phyloP scores from a whole-genome alignment of 2,797 vertebrate species.

The Urophycis tenuis region DNA sequence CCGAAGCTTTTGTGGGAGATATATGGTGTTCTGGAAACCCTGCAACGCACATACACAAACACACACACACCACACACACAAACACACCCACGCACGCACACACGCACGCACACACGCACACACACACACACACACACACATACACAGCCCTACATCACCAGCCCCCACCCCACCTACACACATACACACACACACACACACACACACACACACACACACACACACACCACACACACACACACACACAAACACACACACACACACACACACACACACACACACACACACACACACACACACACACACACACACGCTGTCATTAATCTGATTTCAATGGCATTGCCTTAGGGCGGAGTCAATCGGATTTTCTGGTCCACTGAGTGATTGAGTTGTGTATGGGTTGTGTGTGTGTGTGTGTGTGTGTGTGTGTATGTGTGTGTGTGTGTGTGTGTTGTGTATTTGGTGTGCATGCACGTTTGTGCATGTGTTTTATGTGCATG shows the following conservation, averaged over 20 bases:
- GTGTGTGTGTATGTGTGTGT: conserved; percentile 29
- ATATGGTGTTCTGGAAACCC: conserved; percentile 61
- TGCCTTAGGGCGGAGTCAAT: conserved; percentile 70
- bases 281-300: too few relatives aligned
- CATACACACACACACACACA: too few relatives aligned
- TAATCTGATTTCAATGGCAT: conserved; percentile 73
- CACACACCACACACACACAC: too few relatives aligned
- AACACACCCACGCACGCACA: too few relatives aligned
- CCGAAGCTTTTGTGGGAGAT: conserved; percentile 63
- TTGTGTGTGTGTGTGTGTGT: conserved; percentile 28
- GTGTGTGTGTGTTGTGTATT: conserved; percentile 14
- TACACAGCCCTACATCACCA: too few relatives aligned
- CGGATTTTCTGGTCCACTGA: conserved; percentile 67
- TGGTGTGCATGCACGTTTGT: conserved; percentile 17
- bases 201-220: too few relatives aligned
- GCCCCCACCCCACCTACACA: too few relatives aligned
- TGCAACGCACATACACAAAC: conserved; percentile 39
- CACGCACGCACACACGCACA: too few relatives aligned
- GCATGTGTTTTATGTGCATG: neutral
- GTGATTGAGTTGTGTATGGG: conserved; percentile 42
- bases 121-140: too few relatives aligned
- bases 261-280: too few relatives aligned
- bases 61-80: too few relatives aligned
- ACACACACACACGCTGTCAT: conserved; percentile 25
- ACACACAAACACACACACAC: too few relatives aligned